These are phyloP conservation scores for Percopsis omiscomaycus DNA, from an alignment of 2,797 vertebrate genomes.

Conservation along the genomic window DNA sequence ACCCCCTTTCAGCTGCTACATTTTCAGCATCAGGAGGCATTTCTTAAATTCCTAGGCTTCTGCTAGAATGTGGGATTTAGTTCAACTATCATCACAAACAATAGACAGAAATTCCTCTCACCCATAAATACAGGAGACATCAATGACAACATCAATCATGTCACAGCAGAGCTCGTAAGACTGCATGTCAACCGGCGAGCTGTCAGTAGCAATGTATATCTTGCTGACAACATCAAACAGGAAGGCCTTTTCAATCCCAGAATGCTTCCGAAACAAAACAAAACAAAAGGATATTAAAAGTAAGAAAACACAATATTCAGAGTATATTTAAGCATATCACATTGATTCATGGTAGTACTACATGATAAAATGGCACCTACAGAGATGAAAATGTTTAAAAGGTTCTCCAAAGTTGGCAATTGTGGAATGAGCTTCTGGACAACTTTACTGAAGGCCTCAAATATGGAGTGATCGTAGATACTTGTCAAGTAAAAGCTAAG, in stretches of 20 bases:
- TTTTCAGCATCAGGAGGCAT: too few relatives aligned
- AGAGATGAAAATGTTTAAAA: slow-evolving; percentile 95
- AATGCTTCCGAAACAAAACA: slow-evolving; percentile 78
- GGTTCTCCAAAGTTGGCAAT: slow-evolving; percentile 90
- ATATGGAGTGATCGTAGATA: slow-evolving; percentile 96
- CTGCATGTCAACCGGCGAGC: slow-evolving; percentile 96
- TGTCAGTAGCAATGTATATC: slow-evolving; percentile 97
- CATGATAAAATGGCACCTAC: slow-evolving; percentile 70
- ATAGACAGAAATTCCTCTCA: slow-evolving; percentile 59
- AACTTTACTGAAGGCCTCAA: slow-evolving; percentile 96
- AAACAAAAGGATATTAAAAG: not conserved
- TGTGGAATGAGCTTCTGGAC: slow-evolving; percentile 95
- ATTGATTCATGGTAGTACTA: not conserved
- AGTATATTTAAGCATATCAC: not conserved
- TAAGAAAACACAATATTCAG: not conserved
- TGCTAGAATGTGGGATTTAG: too few relatives aligned
- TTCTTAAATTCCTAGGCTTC: too few relatives aligned
- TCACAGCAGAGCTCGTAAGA: slow-evolving; percentile 95
- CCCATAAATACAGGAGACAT: slow-evolving; percentile 97
- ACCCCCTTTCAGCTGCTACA: too few relatives aligned
- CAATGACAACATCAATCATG: slow-evolving; percentile 97
- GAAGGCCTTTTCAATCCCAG: slow-evolving; percentile 96
- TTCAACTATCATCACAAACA: not conserved
- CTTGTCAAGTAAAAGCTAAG: slow-evolving; percentile 93
- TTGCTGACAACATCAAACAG: slow-evolving; percentile 97